A percentile compares a stretch with the other conserved stretches of the same genome.
These are phyloP conservation scores for Nerophis lumbriciformis DNA, from an alignment of 2,113 vertebrate species.

Conservation along the genomic window DNA sequence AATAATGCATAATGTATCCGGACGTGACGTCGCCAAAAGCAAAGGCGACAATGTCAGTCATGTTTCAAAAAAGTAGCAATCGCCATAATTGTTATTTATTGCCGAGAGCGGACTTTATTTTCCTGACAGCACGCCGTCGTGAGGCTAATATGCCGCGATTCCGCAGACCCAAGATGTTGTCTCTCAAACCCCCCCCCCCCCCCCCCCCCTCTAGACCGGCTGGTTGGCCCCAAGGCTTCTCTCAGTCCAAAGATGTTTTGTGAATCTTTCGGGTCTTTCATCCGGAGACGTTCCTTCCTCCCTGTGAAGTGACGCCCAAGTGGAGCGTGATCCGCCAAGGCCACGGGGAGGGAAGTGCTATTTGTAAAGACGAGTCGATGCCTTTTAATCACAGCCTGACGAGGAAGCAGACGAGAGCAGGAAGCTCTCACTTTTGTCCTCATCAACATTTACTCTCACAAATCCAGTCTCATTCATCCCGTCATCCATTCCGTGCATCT, in stretches of 20 bases:
- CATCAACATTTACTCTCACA: constrained; percentile 21
- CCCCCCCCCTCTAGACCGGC: constrained; percentile 16
- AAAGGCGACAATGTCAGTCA: constrained; percentile 9
- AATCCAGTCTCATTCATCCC: constrained; percentile 1
- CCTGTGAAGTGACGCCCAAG: constrained; percentile 4
- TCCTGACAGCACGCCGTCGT: neutral
- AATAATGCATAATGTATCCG: too few species aligned
- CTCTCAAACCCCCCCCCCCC: constrained; percentile 24
- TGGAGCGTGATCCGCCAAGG: constrained; percentile 7
- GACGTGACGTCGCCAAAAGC: too few species aligned
- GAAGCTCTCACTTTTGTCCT: constrained; percentile 22
- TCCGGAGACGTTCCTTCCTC: neutral
- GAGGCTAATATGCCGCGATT: constrained; percentile 22
- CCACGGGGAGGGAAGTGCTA: constrained; percentile 10
- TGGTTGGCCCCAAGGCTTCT: constrained; percentile 22
- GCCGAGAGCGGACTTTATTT: constrained; percentile 20
- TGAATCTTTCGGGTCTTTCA: neutral
- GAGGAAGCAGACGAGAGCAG: constrained; percentile 40
- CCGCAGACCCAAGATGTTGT: constrained; percentile 21
- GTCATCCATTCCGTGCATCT: neutral
- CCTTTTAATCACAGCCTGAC: constrained; percentile 58
- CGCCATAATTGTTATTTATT: constrained; percentile 23
- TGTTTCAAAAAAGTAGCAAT: constrained; percentile 24
- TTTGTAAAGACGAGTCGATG: constrained; percentile 48
- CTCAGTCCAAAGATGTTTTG: constrained; percentile 12